Percentiles rank a stretch among this genome's conserved stretches.
phyloP scores from a whole-genome alignment of 1,140 invertebrate genomes.

The Solenopsis invicta region DNA sequence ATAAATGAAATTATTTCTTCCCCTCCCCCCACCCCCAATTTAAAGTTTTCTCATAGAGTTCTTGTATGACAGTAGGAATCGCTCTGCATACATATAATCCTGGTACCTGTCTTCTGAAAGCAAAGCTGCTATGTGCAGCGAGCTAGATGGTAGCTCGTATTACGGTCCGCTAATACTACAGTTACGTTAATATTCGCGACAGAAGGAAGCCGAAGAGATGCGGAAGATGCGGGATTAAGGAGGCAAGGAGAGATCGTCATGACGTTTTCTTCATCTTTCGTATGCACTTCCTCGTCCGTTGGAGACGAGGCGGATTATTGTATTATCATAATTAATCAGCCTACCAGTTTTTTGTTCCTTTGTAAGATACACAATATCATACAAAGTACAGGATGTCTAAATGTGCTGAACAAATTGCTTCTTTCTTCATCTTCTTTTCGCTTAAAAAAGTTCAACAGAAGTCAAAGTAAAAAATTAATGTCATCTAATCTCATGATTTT shows the following conservation, averaged over 20 bases:
- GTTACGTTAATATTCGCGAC: conserved; percentile 83
- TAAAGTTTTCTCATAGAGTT: neutral
- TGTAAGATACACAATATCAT: neutral
- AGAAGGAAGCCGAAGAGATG: conserved; percentile 35
- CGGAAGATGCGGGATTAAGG: conserved; percentile 26
- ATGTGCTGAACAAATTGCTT: neutral
- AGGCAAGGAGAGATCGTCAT: conserved; percentile 52
- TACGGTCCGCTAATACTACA: conserved; percentile 82
- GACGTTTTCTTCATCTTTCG: conserved; percentile 39
- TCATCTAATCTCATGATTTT: neutral
- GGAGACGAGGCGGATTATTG: conserved; percentile 20
- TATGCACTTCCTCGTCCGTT: neutral
- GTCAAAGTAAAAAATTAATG: neutral
- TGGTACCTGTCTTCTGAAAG: neutral
- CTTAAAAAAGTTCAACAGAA: neutral
- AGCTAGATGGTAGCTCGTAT: conserved; percentile 68
- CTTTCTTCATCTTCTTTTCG: neutral
- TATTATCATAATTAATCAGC: conserved; percentile 47
- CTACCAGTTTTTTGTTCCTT: conserved; percentile 1
- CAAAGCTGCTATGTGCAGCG: conserved; percentile 1
- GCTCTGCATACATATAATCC: conserved; percentile 27
- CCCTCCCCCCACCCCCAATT: neutral
- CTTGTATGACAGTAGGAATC: conserved; percentile 1
- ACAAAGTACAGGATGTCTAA: neutral
- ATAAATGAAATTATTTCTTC: neutral